Evolutionary conservation across 2,113 vertebrate species (phyloP).

Genomic region (Trinectes maculatus): DNA sequence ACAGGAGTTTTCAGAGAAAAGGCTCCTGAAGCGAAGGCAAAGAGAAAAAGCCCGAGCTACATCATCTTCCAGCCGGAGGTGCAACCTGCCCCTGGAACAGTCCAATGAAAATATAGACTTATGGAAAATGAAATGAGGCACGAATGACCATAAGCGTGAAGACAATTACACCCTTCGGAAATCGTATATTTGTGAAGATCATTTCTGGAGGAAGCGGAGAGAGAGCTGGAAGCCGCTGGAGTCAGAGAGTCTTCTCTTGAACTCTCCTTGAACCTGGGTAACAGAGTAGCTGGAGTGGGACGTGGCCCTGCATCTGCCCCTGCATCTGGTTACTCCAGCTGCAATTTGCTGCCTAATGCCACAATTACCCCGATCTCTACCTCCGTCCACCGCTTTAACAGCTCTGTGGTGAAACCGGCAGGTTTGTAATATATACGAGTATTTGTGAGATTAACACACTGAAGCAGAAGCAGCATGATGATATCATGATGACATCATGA

Average conservation of each 20-base stretch:
- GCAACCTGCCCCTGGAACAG: slow-evolving; percentile 82
- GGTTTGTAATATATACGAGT: too few relatives aligned
- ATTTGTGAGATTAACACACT: too few relatives aligned
- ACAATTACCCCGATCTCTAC: slow-evolving; percentile 95
- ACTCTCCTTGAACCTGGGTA: slow-evolving; percentile 98
- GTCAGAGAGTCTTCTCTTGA: slow-evolving; percentile 87
- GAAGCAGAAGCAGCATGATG: slow-evolving; percentile 75
- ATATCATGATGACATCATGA: too few relatives aligned
- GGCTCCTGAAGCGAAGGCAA: slow-evolving; percentile 16
- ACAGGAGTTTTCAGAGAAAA: slow-evolving; percentile 56
- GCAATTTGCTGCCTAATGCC: slow-evolving; percentile 94
- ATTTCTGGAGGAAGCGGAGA: slow-evolving; percentile 78
- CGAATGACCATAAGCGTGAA: slow-evolving; percentile 91
- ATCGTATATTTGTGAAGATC: slow-evolving; percentile 96
- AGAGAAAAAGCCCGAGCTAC: slow-evolving; percentile 4
- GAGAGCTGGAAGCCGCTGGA: slow-evolving; percentile 78
- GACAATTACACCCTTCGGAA: slow-evolving; percentile 93
- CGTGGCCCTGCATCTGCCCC: slow-evolving; percentile 89
- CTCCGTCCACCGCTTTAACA: slow-evolving; percentile 84
- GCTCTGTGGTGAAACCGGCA: slow-evolving; percentile 89
- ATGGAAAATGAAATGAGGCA: slow-evolving; percentile 92
- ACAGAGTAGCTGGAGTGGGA: slow-evolving; percentile 84
- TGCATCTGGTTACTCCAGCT: slow-evolving; percentile 99
- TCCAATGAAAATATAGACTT: slow-evolving; percentile 82
- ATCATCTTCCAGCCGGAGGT: slow-evolving; percentile 82